Conservation (phyloP, 2,888 invertebrate species). For the Phalera bucephala region DNA sequence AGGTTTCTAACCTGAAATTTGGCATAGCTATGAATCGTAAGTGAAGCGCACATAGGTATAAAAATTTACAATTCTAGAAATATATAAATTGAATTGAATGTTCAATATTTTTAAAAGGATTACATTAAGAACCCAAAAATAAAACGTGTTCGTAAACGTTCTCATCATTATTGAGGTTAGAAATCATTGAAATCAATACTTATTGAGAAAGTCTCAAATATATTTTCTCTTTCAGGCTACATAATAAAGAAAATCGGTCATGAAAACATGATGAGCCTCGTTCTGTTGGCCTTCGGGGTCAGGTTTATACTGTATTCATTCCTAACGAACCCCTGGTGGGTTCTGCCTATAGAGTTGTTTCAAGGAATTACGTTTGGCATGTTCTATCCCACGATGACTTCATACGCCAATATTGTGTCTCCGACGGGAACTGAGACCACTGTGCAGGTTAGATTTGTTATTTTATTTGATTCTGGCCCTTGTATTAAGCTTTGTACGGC, state of each 20-base stretch:
- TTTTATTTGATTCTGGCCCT: not conserved
- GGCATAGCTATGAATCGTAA: too few relatives aligned
- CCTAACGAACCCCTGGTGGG: conserved; percentile 91
- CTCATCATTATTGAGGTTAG: too few relatives aligned
- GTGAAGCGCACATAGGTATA: too few relatives aligned
- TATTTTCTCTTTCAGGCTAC: conserved; percentile 81
- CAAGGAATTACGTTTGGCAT: conserved; percentile 95
- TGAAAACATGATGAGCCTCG: conserved; percentile 91
- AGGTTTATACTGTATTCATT: conserved; percentile 92
- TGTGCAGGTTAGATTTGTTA: conserved; percentile 84
- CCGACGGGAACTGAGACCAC: conserved; percentile 94
- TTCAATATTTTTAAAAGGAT: too few relatives aligned
- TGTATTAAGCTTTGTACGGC: not conserved
- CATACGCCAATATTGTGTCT: conserved; percentile 92
- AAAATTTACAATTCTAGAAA: too few relatives aligned
- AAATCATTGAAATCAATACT: too few relatives aligned
- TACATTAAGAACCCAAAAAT: too few relatives aligned
- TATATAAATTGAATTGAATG: too few relatives aligned
- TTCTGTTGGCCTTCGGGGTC: conserved; percentile 90
- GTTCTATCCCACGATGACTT: conserved; percentile 94
- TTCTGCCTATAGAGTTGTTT: conserved; percentile 91
- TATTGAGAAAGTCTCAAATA: too few relatives aligned
- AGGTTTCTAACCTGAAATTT: too few relatives aligned
- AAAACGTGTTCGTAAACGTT: too few relatives aligned
- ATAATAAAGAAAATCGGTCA: conserved; percentile 92